Conservation (phyloP, 2,113 vertebrate genomes). For the Corythornis madagascariensis region DNA sequence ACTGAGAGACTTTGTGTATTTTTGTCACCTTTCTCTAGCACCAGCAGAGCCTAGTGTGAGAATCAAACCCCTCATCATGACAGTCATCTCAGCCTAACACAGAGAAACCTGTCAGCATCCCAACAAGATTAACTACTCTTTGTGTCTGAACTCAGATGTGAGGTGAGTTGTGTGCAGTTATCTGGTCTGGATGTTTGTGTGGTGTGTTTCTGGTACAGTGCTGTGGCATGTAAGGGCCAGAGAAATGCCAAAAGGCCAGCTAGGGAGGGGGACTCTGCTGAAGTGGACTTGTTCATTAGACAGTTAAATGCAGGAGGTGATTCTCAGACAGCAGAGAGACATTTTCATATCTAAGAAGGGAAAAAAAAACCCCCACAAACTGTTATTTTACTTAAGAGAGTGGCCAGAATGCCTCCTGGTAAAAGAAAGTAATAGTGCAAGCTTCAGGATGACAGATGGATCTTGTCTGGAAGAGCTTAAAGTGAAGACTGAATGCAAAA, state of each 20-base stretch:
- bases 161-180: not conserved
- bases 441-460: not conserved
- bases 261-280: not conserved
- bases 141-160: not conserved
- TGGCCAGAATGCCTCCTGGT: not conserved
- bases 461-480: not conserved
- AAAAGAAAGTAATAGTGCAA: not conserved
- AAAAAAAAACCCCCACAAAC: accelerated
- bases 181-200: not conserved
- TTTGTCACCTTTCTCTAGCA: not conserved
- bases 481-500: not conserved
- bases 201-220: not conserved
- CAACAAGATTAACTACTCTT: not conserved
- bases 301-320: not conserved
- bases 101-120: not conserved
- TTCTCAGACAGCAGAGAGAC: not conserved
- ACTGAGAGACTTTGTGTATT: not conserved
- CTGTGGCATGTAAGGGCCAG: not conserved
- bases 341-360: not conserved
- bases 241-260: not conserved
- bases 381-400: not conserved
- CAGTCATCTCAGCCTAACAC: not conserved
- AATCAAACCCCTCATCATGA: accelerated
- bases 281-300: not conserved
- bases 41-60: not conserved